Conservation (phyloP, 2,113 vertebrate species). For the Pontoporia blainvillei region DNA sequence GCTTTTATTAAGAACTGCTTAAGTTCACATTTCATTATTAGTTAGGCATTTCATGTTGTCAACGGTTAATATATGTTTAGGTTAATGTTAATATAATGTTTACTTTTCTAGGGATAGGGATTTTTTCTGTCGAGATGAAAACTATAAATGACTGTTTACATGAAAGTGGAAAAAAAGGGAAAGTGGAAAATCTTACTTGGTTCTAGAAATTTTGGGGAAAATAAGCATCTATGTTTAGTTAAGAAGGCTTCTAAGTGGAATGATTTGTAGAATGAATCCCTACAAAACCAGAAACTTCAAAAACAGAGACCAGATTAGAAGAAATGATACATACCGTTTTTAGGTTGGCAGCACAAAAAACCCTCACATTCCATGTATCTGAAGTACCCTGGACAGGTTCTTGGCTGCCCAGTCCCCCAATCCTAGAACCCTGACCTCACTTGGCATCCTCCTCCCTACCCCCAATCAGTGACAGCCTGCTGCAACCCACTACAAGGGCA, state of each 20-base stretch:
- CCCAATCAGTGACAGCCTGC: background rate
- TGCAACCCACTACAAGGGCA: background rate
- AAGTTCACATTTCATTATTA: conserved; percentile 10
- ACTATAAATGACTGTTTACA: background rate
- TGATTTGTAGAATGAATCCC: background rate
- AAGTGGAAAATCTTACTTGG: background rate
- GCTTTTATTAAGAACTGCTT: background rate
- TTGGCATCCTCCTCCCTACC: background rate
- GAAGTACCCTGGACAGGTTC: background rate
- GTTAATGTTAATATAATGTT: background rate
- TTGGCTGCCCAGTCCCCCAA: background rate
- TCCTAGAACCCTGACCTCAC: background rate
- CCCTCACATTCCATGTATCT: background rate
- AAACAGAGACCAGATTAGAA: background rate
- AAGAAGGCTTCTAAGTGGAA: background rate
- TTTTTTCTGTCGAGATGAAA: background rate
- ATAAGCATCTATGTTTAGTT: background rate
- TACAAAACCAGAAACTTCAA: background rate
- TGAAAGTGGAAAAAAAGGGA: background rate
- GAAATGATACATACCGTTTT: background rate
- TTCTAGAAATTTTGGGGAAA: conserved; percentile 19
- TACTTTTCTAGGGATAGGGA: background rate
- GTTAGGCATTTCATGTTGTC: background rate
- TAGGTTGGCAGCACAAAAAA: background rate
- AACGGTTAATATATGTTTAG: background rate